Conservation (phyloP, 2,888 invertebrate genomes). For the Athrips mouffetella region DNA sequence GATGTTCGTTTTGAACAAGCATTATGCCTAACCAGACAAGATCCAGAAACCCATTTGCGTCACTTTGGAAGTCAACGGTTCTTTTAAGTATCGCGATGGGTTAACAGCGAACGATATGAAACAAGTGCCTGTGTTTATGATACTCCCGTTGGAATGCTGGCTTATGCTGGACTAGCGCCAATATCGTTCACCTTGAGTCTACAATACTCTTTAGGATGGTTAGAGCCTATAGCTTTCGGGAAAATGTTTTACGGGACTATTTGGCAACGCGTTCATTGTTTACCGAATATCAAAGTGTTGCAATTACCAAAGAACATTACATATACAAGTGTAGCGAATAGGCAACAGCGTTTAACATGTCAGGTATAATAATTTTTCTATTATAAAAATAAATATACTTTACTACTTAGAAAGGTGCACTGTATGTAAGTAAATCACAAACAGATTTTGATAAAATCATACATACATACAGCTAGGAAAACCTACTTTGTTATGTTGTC, state of each 20-base stretch:
- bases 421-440: no score
- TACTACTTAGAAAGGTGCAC: no score
- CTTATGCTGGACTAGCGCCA: conserved; percentile 38
- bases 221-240: conserved; percentile 28
- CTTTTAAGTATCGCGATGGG: conserved; percentile 10
- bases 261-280: neutral
- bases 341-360: no score
- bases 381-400: no score
- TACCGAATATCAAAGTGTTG: neutral
- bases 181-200: neutral
- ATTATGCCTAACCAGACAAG: neutral
- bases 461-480: no score
- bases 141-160: conserved; percentile 32
- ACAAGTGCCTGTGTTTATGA: conserved; percentile 28
- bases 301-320: neutral
- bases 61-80: neutral
- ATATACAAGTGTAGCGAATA: no score
- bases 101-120: conserved; percentile 33
- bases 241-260: neutral
- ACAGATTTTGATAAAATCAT: no score
- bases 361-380: no score
- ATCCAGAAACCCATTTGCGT: conserved; percentile 8
- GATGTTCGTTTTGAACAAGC: no score
- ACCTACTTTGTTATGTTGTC: no score
- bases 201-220: conserved; percentile 19